A percentile compares a stretch with the other conserved stretches of the same genome.
phyloP scores from a whole-genome alignment of 2,797 vertebrate species.

The Phrynocephalus guinanensis region DNA sequence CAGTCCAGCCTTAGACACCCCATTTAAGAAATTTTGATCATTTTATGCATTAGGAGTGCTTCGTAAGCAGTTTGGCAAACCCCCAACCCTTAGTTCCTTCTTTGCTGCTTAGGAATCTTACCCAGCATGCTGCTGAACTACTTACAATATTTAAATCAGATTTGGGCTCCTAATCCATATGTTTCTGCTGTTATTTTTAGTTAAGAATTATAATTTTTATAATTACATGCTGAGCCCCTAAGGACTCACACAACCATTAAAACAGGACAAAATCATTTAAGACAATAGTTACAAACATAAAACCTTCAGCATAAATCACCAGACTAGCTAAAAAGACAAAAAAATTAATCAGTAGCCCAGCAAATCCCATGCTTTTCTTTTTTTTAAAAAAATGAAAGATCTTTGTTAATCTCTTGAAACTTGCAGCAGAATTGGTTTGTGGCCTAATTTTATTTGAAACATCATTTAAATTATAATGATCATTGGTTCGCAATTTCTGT shows the following conservation, averaged over 20 bases:
- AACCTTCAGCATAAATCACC: constrained; percentile 1
- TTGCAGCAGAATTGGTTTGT: background rate
- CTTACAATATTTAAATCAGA: constrained; percentile 1
- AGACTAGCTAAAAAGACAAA: background rate
- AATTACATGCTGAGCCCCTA: background rate
- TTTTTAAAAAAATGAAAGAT: background rate
- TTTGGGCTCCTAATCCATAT: constrained; percentile 3
- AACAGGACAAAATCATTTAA: background rate
- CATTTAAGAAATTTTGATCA: background rate
- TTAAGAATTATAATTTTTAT: constrained; percentile 14
- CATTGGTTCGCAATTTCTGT: background rate
- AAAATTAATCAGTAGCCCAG: background rate
- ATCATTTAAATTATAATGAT: background rate
- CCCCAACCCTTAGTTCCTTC: background rate
- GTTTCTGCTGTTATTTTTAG: constrained; percentile 13
- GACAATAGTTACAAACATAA: constrained; percentile 2
- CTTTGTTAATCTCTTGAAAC: background rate
- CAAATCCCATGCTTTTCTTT: background rate
- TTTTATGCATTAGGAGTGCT: background rate
- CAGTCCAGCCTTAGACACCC: background rate
- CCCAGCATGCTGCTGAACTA: background rate
- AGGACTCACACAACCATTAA: background rate
- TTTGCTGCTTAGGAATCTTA: constrained; percentile 1
- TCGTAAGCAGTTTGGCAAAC: background rate
- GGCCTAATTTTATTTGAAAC: background rate